A percentile compares a stretch with the other conserved stretches of the same genome.
Evolutionary conservation across 2,797 vertebrate genomes (phyloP).

Genomic region (Tokudaia muenninki): DNA sequence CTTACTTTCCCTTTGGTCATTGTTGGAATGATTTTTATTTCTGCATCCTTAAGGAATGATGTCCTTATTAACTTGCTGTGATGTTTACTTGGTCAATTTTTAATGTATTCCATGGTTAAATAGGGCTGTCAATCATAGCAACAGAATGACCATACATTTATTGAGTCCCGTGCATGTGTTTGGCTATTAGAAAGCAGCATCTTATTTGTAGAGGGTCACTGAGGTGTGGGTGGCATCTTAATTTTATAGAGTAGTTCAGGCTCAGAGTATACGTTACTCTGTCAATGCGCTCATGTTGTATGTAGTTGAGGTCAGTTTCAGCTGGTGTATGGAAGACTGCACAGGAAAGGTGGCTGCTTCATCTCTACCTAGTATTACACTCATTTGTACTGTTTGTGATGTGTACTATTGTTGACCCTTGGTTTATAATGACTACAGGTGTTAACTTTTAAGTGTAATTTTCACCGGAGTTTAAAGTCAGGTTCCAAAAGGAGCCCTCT

Average conservation of each 20-base stretch:
- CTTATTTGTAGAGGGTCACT: not conserved
- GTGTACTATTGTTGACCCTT: fast-evolving
- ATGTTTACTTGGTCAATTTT: not conserved
- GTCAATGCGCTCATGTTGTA: not conserved
- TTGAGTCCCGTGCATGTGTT: not conserved
- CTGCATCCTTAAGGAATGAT: not conserved
- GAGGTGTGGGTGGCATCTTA: not conserved
- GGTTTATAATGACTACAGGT: not conserved
- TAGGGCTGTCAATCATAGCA: not conserved
- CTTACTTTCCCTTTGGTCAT: not conserved
- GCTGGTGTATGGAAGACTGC: fast-evolving
- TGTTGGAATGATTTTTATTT: not conserved
- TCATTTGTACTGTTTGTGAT: fast-evolving
- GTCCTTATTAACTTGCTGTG: not conserved
- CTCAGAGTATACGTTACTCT: not conserved
- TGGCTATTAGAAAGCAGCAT: not conserved
- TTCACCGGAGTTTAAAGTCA: not conserved
- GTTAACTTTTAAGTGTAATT: not conserved
- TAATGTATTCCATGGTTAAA: conserved; percentile 5
- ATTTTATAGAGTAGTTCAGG: not conserved
- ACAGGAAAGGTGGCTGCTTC: too few species aligned
- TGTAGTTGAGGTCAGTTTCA: not conserved
- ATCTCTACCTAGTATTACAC: too few species aligned
- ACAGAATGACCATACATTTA: not conserved
- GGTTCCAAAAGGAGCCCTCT: not conserved